Conservation (phyloP, 2,888 invertebrate genomes). For the Cosmorhoe ocellata region DNA sequence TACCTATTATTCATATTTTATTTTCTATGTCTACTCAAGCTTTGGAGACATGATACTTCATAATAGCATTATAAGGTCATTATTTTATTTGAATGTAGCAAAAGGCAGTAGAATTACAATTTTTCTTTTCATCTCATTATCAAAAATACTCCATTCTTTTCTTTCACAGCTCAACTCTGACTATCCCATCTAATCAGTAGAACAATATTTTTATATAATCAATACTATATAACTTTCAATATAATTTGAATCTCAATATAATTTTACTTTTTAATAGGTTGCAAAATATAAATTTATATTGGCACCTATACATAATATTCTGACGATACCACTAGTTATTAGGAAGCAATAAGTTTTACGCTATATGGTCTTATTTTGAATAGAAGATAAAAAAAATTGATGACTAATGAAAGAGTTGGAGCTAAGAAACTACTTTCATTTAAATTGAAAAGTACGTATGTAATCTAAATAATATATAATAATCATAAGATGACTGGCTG, state of each 20-base stretch:
- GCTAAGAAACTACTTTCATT: neutral
- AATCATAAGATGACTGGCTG: no score
- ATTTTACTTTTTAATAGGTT: slow-evolving; percentile 22
- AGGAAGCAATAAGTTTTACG: slow-evolving; percentile 7
- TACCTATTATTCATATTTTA: no score
- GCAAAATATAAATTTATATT: slow-evolving; percentile 29
- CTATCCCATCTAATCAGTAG: no score
- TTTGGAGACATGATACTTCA: no score
- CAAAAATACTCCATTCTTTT: slow-evolving; percentile 26
- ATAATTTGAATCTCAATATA: slow-evolving; percentile 31
- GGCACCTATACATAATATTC: slow-evolving; percentile 25
- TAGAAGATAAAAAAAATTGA: slow-evolving; percentile 3
- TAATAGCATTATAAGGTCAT: no score
- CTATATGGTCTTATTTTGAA: neutral
- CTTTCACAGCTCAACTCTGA: neutral
- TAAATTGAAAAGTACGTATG: neutral
- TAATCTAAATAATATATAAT: no score
- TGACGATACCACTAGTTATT: slow-evolving; percentile 9
- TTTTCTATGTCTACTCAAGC: no score
- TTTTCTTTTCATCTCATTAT: slow-evolving; percentile 10
- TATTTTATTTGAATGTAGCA: neutral
- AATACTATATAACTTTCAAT: slow-evolving; percentile 15
- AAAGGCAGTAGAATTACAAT: slow-evolving; percentile 1
- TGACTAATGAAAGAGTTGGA: slow-evolving; percentile 5
- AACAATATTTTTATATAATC: no score